Conservation (phyloP, 2,113 vertebrate genomes). For the Entomyzon cyanotis region DNA sequence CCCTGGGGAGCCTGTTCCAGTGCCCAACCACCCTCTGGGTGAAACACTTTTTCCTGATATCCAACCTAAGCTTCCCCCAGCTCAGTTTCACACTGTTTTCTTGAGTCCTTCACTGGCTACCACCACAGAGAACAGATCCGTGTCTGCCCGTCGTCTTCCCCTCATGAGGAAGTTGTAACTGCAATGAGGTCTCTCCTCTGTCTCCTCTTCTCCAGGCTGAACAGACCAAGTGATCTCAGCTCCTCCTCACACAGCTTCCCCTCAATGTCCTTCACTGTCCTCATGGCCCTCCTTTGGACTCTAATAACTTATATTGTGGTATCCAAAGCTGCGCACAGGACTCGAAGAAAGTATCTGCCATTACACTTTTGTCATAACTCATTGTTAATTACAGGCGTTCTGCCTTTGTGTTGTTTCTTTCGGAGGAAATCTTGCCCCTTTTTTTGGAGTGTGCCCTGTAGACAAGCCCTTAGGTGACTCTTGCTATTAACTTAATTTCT, state of each 20-base stretch:
- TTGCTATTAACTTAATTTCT: background rate
- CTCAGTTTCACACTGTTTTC: background rate
- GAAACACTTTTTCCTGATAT: background rate
- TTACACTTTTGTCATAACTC: background rate
- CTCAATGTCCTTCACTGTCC: background rate
- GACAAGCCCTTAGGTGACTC: background rate
- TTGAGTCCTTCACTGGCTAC: background rate
- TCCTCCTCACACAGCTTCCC: background rate
- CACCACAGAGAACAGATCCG: background rate
- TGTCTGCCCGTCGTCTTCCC: background rate
- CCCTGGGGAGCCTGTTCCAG: background rate
- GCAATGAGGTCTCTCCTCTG: background rate
- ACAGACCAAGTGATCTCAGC: no score
- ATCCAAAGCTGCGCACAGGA: background rate
- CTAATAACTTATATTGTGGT: background rate
- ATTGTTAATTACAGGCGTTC: background rate
- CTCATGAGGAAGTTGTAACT: background rate
- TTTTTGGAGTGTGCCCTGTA: background rate
- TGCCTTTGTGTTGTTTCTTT: background rate
- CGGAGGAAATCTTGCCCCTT: background rate
- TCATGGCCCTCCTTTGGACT: background rate
- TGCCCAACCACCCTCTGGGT: accelerated
- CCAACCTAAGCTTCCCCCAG: background rate
- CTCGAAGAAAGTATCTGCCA: background rate
- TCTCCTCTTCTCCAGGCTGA: background rate